These are phyloP conservation scores for Caenorhabditis plicata DNA, from an alignment of 2,888 invertebrate genomes.

Conservation along the genomic window DNA sequence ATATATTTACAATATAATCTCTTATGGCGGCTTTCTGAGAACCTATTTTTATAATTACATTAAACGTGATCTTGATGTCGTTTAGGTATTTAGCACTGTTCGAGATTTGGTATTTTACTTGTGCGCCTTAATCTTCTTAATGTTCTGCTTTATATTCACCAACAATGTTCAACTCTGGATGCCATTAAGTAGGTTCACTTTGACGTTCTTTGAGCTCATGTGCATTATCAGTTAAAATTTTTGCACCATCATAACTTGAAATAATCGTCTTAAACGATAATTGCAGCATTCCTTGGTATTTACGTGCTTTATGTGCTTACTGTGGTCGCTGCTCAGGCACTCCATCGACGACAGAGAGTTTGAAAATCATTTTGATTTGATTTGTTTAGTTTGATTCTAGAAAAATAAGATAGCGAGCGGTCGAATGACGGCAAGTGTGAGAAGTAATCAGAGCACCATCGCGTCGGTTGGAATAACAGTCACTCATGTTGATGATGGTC, in stretches of 20 bases:
- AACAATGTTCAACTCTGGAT: slow-evolving; percentile 69
- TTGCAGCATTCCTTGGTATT: slow-evolving; percentile 67
- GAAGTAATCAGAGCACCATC: slow-evolving; percentile 7
- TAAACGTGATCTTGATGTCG: neutral
- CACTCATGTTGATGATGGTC: neutral
- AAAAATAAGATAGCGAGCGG: too few relatives aligned
- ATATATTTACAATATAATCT: too few relatives aligned
- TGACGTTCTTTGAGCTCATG: too few relatives aligned
- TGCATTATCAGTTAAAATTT: too few relatives aligned
- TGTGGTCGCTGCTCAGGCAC: slow-evolving; percentile 67
- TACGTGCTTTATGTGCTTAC: slow-evolving; percentile 69
- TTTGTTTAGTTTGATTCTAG: too few relatives aligned
- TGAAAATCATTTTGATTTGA: too few relatives aligned
- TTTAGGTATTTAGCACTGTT: slow-evolving; percentile 66
- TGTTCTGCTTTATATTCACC: slow-evolving; percentile 69
- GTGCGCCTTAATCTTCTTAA: slow-evolving; percentile 69
- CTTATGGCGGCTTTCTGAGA: too few relatives aligned
- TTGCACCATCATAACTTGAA: too few relatives aligned
- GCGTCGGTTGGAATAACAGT: slow-evolving; percentile 7
- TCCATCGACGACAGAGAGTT: slow-evolving; percentile 29
- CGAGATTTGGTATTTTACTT: slow-evolving; percentile 71
- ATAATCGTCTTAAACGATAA: neutral
- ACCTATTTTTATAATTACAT: too few relatives aligned
- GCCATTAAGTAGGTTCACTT: slow-evolving; percentile 59
- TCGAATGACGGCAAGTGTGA: too few relatives aligned